Evolutionary conservation across 2,113 vertebrate genomes (phyloP), one percentile per base, ranked within the genome.

Genomic region (Oreotragus oreotragus): DNA sequence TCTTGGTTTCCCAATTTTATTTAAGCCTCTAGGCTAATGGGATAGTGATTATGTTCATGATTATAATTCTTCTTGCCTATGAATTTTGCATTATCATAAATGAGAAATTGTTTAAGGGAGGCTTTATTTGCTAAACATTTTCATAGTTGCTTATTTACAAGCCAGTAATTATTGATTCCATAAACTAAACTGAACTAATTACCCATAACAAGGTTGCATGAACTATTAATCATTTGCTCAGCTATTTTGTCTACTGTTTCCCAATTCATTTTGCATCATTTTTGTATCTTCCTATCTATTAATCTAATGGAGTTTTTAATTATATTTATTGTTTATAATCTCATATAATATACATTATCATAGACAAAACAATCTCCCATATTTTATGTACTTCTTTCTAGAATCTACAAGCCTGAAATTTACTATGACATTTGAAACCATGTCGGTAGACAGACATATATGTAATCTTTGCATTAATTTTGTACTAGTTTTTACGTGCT

Each of bases 181-280:
- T 62, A 89, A 39, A 39, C 33, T 89, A n/a, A 88, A 53, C 19
- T 92, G 30, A 92, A 94, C 55, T 88, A 93, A 94, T 83, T 88
- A 51, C 7, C 8, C 21, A 49, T 76, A 73, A 73, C 30, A 93
- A 90, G 27, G 13, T 47, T 90, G 23, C 10, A n/a, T 77, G 79
- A 84, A 91, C 8, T n/a, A n/a, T 90, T 39, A 94, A 47, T 62
- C 25, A 86, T 92, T 43, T 95, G 16, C 4, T 81, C 57, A 94
- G 4, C 1, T 13, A 33, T 51, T 93, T 77, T 93, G 57, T 43
- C 28, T 96, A 88, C n/a, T 90, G 3, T n/a, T 91, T 89, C 4
- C 30, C 30, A 86, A 83, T 76, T 39, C 5, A 58, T 49, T 95
- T 91, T 19, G 2, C 55, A 47, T 45, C 7, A 81, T 17, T 91